Evolutionary conservation across 1,140 invertebrate species (phyloP).

Genomic region (fruit fly (Drosophila melanogaster)): DNA sequence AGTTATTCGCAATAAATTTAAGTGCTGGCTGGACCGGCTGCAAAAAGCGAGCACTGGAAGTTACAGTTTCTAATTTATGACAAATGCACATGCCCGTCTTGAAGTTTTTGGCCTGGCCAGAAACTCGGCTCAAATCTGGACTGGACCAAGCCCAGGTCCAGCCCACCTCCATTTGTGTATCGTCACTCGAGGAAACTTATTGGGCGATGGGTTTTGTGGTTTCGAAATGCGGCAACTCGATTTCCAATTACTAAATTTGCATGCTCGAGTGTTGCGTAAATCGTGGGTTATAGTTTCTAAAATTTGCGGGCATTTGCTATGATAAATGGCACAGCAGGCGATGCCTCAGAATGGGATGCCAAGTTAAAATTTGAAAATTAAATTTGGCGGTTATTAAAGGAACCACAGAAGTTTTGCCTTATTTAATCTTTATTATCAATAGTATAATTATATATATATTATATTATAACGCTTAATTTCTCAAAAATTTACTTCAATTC

Average conservation of each 20-base stretch:
- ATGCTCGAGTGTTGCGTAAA: slow-evolving; percentile 65
- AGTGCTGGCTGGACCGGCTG: slow-evolving; percentile 52
- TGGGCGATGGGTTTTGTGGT: slow-evolving; percentile 69
- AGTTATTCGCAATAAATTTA: slow-evolving; percentile 82
- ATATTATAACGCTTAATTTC: too few relatives aligned
- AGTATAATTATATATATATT: too few relatives aligned
- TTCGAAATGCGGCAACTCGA: slow-evolving; percentile 59
- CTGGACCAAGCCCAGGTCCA: slow-evolving; percentile 34
- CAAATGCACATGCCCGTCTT: slow-evolving; percentile 78
- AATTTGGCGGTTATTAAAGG: background rate
- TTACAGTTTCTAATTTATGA: slow-evolving; percentile 83
- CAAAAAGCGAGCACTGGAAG: slow-evolving; percentile 49
- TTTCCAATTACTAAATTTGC: slow-evolving; percentile 80
- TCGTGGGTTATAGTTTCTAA: slow-evolving; percentile 44
- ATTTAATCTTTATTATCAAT: too few relatives aligned
- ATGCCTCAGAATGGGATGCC: slow-evolving; percentile 1
- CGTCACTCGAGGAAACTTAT: slow-evolving; percentile 58
- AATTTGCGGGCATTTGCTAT: slow-evolving; percentile 43
- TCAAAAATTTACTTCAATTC: too few relatives aligned
- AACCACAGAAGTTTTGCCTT: background rate
- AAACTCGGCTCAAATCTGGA: slow-evolving; percentile 37
- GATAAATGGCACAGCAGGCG: slow-evolving; percentile 61
- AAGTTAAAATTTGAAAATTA: slow-evolving; percentile 19
- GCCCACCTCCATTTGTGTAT: slow-evolving; percentile 33
- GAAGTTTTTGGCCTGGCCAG: slow-evolving; percentile 61